Evolutionary conservation across 2,113 vertebrate genomes (phyloP).

Genomic region (Ploceus nigricollis): DNA sequence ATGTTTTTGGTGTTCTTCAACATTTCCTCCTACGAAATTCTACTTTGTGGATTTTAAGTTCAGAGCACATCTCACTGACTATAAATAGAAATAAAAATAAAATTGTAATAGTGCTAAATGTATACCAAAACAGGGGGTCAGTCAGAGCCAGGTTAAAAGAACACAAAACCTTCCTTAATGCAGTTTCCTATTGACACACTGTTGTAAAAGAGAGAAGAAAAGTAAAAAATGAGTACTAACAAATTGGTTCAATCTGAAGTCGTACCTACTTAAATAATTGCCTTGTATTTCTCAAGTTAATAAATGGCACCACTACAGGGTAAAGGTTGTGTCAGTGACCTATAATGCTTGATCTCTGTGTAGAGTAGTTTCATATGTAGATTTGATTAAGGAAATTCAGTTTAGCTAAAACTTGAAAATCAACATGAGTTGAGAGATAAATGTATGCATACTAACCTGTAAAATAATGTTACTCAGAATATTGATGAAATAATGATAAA

Average conservation of each 20-base stretch:
- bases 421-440: not conserved
- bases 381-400: not conserved
- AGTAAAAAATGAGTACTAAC: slow-evolving; percentile 2
- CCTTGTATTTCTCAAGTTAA: not conserved
- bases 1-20: not conserved
- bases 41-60: not conserved
- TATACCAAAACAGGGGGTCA: not conserved
- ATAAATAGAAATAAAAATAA: not conserved
- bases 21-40: not conserved
- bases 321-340: not conserved
- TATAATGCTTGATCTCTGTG: not conserved
- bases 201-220: not conserved
- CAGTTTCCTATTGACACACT: not conserved
- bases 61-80: not conserved
- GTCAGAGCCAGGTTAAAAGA: not conserved
- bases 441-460: not conserved
- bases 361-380: not conserved
- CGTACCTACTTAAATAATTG: slow-evolving; percentile 10
- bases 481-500: not conserved
- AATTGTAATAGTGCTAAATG: not conserved
- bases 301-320: not conserved
- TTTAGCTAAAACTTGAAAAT: not conserved
- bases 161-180: not conserved
- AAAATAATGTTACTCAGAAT: not conserved
- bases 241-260: slow-evolving; percentile 37